A percentile compares a stretch with the other conserved stretches of the same genome.
Evolutionary conservation across 1,140 invertebrate species (phyloP).

Genomic region (Pseudomyrmex flavicornis): DNA sequence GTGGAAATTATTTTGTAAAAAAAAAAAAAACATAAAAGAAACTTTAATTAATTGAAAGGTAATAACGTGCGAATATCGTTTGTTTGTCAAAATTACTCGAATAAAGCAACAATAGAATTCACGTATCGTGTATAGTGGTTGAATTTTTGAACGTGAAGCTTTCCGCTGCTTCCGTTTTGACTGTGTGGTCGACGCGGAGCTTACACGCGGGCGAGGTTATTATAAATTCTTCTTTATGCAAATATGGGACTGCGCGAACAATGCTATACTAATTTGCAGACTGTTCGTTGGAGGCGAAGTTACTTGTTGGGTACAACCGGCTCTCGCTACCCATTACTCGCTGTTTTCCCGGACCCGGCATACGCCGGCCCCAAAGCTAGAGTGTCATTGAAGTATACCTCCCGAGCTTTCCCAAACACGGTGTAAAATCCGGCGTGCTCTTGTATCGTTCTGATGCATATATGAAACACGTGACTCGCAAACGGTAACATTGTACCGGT

Average conservation of each 20-base stretch:
- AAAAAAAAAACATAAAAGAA: background rate
- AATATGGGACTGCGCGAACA: slow-evolving; percentile 43
- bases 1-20: background rate
- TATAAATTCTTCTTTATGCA: slow-evolving; percentile 62
- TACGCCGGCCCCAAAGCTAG: slow-evolving; percentile 13
- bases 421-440: background rate
- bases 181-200: slow-evolving; percentile 2
- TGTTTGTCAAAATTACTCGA: slow-evolving; percentile 2
- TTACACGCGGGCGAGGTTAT: slow-evolving; percentile 16
- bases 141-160: background rate
- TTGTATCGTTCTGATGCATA: slow-evolving; percentile 25
- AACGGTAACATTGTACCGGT: too few relatives aligned
- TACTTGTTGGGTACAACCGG: slow-evolving; percentile 50
- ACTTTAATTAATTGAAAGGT: too few relatives aligned
- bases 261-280: slow-evolving; percentile 55
- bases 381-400: slow-evolving; percentile 26
- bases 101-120: slow-evolving; percentile 17
- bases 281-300: slow-evolving; percentile 48
- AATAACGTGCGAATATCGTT: background rate
- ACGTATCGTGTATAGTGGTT: background rate
- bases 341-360: slow-evolving; percentile 31
- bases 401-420: slow-evolving; percentile 27
- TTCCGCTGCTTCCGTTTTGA: slow-evolving; percentile 21
- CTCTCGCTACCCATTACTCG: slow-evolving; percentile 40
- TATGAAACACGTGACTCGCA: background rate